Conservation (phyloP, 2,888 invertebrate genomes). For the Melipona beecheii region DNA sequence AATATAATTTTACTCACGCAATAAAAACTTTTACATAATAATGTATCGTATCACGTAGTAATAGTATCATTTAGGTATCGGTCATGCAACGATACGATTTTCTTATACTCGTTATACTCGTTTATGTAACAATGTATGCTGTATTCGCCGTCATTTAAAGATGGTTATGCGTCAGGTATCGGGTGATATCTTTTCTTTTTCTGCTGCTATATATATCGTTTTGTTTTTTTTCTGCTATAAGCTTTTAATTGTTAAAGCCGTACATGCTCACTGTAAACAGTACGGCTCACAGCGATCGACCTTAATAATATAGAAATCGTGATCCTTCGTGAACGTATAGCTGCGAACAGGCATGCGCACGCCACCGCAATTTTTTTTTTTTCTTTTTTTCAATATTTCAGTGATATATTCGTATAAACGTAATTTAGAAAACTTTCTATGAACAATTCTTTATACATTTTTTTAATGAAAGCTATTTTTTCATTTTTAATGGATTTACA, state of each 20-base stretch:
- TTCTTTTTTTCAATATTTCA: not conserved
- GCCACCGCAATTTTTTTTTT: conserved; percentile 1
- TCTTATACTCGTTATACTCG: conserved; percentile 56
- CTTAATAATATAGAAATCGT: conserved; percentile 58
- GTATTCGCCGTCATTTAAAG: conserved; percentile 53
- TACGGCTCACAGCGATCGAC: conserved; percentile 53
- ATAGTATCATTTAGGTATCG: conserved; percentile 70
- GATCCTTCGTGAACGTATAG: conserved; percentile 57
- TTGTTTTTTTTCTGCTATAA: conserved; percentile 38
- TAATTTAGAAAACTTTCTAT: conserved; percentile 10
- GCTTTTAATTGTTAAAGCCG: conserved; percentile 50
- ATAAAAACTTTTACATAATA: conserved; percentile 77
- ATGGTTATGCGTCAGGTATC: conserved; percentile 43
- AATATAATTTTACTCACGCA: conserved; percentile 77
- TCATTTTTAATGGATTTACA: conserved; percentile 10
- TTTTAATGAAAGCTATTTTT: not conserved
- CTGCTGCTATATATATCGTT: conserved; percentile 13
- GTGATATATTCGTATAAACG: conserved; percentile 1
- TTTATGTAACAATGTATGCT: conserved; percentile 67
- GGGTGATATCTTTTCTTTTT: conserved; percentile 23
- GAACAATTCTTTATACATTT: conserved; percentile 15
- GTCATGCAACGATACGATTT: conserved; percentile 68
- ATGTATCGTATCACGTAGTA: conserved; percentile 69
- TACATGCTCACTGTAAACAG: conserved; percentile 54
- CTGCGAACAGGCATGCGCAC: conserved; percentile 50